phyloP scores from a whole-genome alignment of 2,888 invertebrate species.

The Achlya flavicornis region DNA sequence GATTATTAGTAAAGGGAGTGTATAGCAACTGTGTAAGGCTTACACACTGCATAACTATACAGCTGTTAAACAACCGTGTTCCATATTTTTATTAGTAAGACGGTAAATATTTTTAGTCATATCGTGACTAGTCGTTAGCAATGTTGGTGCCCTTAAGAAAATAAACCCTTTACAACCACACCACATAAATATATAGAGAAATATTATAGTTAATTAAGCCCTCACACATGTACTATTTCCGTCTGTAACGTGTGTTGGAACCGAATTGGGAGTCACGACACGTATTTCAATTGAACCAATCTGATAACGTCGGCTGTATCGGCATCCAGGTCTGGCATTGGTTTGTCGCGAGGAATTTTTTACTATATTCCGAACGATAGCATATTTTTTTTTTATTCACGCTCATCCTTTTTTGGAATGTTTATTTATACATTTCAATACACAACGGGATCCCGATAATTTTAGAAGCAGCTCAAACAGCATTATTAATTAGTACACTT shows the following conservation, averaged over 20 bases:
- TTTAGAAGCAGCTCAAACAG: background rate
- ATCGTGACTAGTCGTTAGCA: background rate
- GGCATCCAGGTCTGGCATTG: conserved; percentile 39
- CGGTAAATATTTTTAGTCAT: background rate
- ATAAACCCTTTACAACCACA: background rate
- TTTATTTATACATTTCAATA: conserved; percentile 1
- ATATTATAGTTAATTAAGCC: conserved; percentile 43
- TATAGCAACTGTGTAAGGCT: no score
- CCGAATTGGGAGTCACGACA: conserved; percentile 59
- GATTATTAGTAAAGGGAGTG: no score
- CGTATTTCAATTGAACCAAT: conserved; percentile 74
- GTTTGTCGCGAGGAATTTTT: conserved; percentile 26
- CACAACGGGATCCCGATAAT: background rate
- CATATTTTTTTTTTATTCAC: conserved; percentile 24
- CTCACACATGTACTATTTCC: conserved; percentile 40
- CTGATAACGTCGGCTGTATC: conserved; percentile 54
- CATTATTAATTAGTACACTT: no score
- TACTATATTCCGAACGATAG: conserved; percentile 12
- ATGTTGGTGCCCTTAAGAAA: background rate
- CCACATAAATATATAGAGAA: no score
- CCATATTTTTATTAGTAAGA: background rate
- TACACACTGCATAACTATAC: no score
- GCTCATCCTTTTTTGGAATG: background rate
- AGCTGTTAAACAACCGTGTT: no score
- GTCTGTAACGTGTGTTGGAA: conserved; percentile 31